Conservation (phyloP, 2,888 invertebrate species). For the Aquatica leii region DNA sequence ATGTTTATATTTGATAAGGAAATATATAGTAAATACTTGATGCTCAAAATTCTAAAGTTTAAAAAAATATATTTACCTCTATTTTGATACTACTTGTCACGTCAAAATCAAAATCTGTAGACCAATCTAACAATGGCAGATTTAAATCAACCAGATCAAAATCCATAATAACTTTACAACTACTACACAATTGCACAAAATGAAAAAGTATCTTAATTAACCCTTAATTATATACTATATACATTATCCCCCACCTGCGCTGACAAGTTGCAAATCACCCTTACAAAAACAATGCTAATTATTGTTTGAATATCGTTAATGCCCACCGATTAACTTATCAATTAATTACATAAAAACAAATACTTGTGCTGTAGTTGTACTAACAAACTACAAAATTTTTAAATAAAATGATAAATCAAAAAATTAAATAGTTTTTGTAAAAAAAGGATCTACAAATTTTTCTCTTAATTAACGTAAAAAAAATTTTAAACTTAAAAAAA, state of each 20-base stretch:
- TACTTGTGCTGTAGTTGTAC: too few relatives aligned
- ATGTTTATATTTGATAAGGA: constrained; percentile 9
- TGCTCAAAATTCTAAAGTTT: not conserved
- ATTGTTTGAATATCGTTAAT: constrained; percentile 5
- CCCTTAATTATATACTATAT: not conserved
- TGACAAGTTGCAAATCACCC: not conserved
- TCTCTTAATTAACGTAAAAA: too few relatives aligned
- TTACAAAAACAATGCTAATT: not conserved
- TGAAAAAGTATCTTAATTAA: not conserved
- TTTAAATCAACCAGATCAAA: not conserved
- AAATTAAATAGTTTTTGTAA: too few relatives aligned
- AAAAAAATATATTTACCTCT: constrained; percentile 3
- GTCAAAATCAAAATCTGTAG: not conserved
- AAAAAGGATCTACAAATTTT: too few relatives aligned
- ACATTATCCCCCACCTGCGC: not conserved
- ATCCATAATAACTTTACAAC: not conserved
- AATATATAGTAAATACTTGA: constrained; percentile 1
- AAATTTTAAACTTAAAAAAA: too few relatives aligned
- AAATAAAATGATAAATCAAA: too few relatives aligned
- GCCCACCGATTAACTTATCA: too few relatives aligned
- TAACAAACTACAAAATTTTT: too few relatives aligned
- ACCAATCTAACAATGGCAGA: not conserved
- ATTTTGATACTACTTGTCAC: not conserved
- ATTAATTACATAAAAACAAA: too few relatives aligned
- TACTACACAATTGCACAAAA: not conserved